Evolutionary conservation across 2,797 vertebrate species (phyloP).

Genomic region (Hozukius guyotensis): DNA sequence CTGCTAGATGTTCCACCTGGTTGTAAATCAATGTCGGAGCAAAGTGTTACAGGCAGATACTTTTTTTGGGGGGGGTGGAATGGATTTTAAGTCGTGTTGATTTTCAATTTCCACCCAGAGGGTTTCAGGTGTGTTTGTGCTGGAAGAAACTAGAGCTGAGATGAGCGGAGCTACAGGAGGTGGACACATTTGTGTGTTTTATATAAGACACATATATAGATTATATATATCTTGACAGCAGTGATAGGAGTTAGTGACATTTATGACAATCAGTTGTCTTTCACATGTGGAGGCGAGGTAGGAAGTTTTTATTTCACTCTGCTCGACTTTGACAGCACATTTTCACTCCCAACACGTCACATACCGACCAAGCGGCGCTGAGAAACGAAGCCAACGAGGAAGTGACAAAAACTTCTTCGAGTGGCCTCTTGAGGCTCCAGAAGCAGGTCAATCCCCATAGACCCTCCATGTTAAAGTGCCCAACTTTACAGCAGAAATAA

Average conservation of each 20-base stretch:
- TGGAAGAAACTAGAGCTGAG: neutral
- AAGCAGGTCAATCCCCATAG: no score
- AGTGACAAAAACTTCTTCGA: no score
- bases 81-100: conserved; percentile 35
- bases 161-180: neutral
- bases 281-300: neutral
- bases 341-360: neutral
- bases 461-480: neutral
- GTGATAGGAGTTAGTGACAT: neutral
- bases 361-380: no score
- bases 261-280: neutral
- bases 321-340: conserved; percentile 18
- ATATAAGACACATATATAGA: neutral
- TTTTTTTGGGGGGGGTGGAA: neutral
- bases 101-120: conserved; percentile 34
- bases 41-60: conserved; percentile 35
- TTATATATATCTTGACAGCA: neutral
- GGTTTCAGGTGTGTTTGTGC: neutral
- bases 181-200: neutral
- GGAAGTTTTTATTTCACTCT: neutral
- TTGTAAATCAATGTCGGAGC: conserved; percentile 42
- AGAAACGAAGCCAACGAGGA: no score
- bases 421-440: no score
- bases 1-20: conserved; percentile 38
- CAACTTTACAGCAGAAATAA: neutral